A percentile compares a stretch with the other conserved stretches of the same genome.
Conservation (phyloP, 2,113 vertebrate genomes). For the Gavialis gangeticus region DNA sequence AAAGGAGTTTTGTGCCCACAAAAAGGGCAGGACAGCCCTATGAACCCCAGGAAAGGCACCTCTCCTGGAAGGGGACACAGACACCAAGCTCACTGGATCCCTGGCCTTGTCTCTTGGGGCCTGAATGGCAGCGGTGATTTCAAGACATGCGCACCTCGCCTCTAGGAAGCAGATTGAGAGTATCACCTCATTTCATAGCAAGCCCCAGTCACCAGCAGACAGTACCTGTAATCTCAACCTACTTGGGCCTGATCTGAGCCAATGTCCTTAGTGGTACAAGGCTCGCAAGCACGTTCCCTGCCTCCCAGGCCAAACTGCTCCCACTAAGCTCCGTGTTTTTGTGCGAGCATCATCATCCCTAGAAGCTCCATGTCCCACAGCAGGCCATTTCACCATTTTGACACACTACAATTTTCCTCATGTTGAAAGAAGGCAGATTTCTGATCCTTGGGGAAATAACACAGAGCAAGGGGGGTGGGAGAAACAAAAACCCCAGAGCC, state of each 20-base stretch:
- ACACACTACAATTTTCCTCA: slow-evolving; percentile 55
- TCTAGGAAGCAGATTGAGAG: neutral
- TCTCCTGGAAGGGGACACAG: neutral
- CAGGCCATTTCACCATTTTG: slow-evolving; percentile 60
- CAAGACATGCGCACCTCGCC: neutral
- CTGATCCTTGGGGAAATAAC: slow-evolving; percentile 49
- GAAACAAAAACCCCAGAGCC: slow-evolving; percentile 31
- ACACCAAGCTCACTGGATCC: accelerated
- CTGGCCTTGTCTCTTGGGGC: neutral
- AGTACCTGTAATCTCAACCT: neutral
- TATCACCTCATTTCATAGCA: neutral
- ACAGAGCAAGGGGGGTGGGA: neutral
- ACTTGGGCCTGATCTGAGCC: neutral
- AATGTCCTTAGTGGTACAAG: slow-evolving; percentile 30
- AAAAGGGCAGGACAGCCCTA: neutral
- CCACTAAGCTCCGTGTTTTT: slow-evolving; percentile 39
- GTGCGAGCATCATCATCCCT: slow-evolving; percentile 24
- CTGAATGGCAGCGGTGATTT: neutral
- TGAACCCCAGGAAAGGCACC: neutral
- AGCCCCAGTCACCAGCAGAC: neutral
- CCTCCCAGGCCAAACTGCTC: slow-evolving; percentile 51
- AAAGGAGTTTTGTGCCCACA: neutral
- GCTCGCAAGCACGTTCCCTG: neutral
- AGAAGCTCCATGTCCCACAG: slow-evolving; percentile 55
- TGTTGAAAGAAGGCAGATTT: slow-evolving; percentile 64